phyloP scores from a whole-genome alignment of 1,140 invertebrate genomes.

The Drosophila rhopaloa region DNA sequence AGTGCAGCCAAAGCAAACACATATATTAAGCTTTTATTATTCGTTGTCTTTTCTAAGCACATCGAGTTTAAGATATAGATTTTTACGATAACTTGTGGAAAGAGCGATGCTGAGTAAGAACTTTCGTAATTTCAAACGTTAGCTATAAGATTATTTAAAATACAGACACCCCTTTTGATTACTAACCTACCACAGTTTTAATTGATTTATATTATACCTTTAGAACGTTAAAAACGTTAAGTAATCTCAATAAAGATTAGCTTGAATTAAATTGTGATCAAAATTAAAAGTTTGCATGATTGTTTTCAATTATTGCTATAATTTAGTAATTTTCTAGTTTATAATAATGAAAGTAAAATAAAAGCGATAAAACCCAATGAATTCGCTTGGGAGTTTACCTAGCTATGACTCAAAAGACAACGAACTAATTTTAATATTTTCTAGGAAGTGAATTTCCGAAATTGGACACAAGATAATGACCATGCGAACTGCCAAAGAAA shows the following conservation, averaged over 20 bases:
- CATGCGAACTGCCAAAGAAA: constrained; percentile 5
- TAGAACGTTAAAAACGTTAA: background rate
- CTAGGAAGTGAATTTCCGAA: constrained; percentile 5
- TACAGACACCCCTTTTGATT: background rate
- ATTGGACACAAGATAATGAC: constrained; percentile 5
- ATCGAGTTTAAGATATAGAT: background rate
- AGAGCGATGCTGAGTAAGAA: too few species aligned
- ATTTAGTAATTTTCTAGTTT: background rate
- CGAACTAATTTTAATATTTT: background rate
- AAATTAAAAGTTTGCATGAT: background rate
- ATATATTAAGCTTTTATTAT: constrained; percentile 13
- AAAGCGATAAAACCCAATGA: background rate
- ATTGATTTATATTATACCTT: background rate
- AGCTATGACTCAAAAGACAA: background rate
- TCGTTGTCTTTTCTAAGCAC: background rate
- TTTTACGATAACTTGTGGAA: background rate
- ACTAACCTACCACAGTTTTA: background rate
- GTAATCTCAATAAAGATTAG: background rate
- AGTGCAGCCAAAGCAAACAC: constrained; percentile 34
- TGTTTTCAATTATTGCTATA: background rate
- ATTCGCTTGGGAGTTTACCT: background rate
- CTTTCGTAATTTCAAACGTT: background rate
- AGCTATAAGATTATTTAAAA: constrained; percentile 2
- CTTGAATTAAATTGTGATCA: background rate
- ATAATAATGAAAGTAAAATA: background rate